Conservation (phyloP, 92 coral and sea anemone genomes). For the Siderastrea siderea region DNA sequence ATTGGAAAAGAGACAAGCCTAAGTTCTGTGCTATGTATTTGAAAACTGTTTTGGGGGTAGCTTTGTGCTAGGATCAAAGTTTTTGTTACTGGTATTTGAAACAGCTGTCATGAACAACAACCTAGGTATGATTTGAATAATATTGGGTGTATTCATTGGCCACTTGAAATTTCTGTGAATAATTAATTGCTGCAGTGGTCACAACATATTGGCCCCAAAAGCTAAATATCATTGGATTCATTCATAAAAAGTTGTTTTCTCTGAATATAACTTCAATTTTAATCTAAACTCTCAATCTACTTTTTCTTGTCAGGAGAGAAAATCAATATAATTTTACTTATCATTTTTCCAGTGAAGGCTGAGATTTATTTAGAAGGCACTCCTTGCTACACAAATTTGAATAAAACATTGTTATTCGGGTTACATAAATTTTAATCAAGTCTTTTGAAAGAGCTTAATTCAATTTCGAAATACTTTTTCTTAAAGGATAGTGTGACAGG, state of each 20-base stretch:
- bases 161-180: constrained; percentile 39
- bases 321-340: too few species aligned
- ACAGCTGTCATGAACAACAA: constrained; percentile 16
- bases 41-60: not conserved
- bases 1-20: not conserved
- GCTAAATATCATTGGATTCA: not conserved
- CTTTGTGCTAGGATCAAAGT: not conserved
- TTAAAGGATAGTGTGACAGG: not conserved
- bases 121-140: constrained; percentile 27
- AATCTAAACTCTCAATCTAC: not conserved
- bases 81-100: not conserved
- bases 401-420: not conserved
- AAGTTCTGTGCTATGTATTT: too few species aligned
- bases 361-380: constrained; percentile 15
- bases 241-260: not conserved
- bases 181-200: constrained; percentile 13
- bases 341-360: not conserved
- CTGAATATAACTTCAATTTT: not conserved
- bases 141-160: constrained; percentile 20
- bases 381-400: constrained; percentile 16
- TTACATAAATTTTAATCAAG: not conserved
- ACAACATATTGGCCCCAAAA: constrained; percentile 1
- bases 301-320: too few species aligned
- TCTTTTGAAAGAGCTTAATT: not conserved
- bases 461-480: not conserved